Base-by-base conservation (phyloP, 92 coral and sea anemone species). In the Chrysogorgia sp. region DNA sequence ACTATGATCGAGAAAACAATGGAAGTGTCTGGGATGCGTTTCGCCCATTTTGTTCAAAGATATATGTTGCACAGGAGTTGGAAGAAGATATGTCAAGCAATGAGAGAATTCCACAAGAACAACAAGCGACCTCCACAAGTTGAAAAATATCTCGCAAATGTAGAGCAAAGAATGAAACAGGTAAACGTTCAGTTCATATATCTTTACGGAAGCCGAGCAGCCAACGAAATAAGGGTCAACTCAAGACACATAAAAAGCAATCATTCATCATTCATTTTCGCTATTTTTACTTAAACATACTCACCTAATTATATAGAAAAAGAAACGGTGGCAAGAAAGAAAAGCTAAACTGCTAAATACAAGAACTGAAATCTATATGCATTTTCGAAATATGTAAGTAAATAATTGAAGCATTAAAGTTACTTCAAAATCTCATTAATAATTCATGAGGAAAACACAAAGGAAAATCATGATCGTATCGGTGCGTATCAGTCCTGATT, bases 1-100 rank as follows among this genome's bases (percentile, higher is more conserved):
- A 87, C 74, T 22, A 85, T 89, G 64, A 82, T 96, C 45, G 85
- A 88, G 67, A 87, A 96, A 55, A 87, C 99, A 7, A 82, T 96
- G 59, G 92, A 85, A 0, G 80, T 85, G 20, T 90, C 99, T 22
- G 90, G 86, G 10, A 84, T 80, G 30, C 92, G 97, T 34, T 84
- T 96, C 35, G 71, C 86, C 10, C 92, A 81, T 22, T 32, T 96
- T 40, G 97, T 92, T 15, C 81, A 84, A 71, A 91, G 86, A 17
- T 96, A 96, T 50, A 75, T 76, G 32, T 85, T 87, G 58, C 85
- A 79, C 67, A 84, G 85, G 26, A 88, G 86, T 57, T 50, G 91
- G 63, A 87, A 92, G 75, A 93, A 92, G 77, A 85, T 96, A 53
- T 82, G 89, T 41, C 89, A 89, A 45, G 86, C 86, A 14, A 82